Evolutionary conservation across 2,797 vertebrate genomes (phyloP), one percentile per base, ranked within the genome.

Genomic region (Sebastes umbrosus): DNA sequence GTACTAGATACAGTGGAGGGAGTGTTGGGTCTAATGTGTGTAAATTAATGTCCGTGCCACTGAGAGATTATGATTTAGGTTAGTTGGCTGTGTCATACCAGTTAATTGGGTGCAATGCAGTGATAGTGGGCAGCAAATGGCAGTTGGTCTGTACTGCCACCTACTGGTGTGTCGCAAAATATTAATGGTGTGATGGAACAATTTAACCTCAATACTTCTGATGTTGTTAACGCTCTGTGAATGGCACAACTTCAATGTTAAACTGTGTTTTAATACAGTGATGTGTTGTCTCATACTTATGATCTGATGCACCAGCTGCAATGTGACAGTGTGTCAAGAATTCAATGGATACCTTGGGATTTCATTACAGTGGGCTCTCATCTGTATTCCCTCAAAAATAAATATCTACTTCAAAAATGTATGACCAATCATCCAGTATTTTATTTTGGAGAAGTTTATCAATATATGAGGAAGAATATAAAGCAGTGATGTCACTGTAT

Each of bases 31-130:
- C 14, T 77, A 66, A 68, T 57, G 59, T 58, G 36, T 39, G 31
- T 75, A 65, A 85, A 90, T 85, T 43, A 87, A 86, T 72, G 79
- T 29, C 80, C 12, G 36, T 69, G 83, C 75, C 82, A 83, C 62
- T n/a, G 76, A 60, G 50, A 87, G 71, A 81, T 87, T 69, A 87
- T 84, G 82, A 92, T 90, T 80, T 88, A 87, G 87, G 90, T 92
- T 90, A 90, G 89, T 85, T 93, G 79, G 87, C 77, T 89, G 74
- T 88, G 88, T 86, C 87, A 84, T 74, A 82, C 36, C 59, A 88
- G 87, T 81, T 93, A 86, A 92, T 88, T 87, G 80, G 87, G 86
- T 92, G 92, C 85, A 90, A 86, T 94, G 88, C 90, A 93, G 90
- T 89, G 86, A 89, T 88, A 70, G 63, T 22, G 29, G 65, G 32